Evolutionary conservation across 53 echinoderm and acorn worm genomes (phyloP), one percentile per base, ranked within the genome.

Genomic region (Astropecten irregularis): DNA sequence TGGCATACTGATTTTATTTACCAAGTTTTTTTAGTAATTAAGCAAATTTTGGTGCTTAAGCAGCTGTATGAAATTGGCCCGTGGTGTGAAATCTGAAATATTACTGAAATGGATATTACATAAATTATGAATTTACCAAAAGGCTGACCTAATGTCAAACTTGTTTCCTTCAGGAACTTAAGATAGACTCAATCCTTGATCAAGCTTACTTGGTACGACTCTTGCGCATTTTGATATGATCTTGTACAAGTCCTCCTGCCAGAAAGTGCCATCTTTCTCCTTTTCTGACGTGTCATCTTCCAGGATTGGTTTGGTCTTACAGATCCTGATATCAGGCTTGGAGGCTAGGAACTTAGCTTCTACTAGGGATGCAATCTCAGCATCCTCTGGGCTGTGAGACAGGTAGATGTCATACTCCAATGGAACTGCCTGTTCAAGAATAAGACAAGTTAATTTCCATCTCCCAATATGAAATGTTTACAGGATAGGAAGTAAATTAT

Each of bases 361-460:
- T 2, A 92, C 82, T n/a, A 20, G 15, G 4, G 58, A 68, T 34
- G 89, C 92, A 2, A 51, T 28, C 21, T 68, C 18, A 35, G 47
- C 46, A 53, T 92, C 92, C 53, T 82, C 46, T 46, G 47, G 30
- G 48, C 86, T 83, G 56, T 50, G 76, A 26, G 92, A 89, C 40
- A 92, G 61, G 77, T 92, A 92, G 46, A 89, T 86, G 83, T 92
- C 92, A 65, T 89, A 92, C 83, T 92, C 86, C 8, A 89, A 31
- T 10, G 83, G 74, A 19, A 89, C 84, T 3, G 50, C 84, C 89
- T 89, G 66, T n/a, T 57, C 15, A 27, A 42, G 11, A 8, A 42
- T 42, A 42, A n/a, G n/a, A n/a, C n/a, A n/a, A n/a, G n/a, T n/a
- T n/a, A n/a, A n/a, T n/a, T n/a, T n/a, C n/a, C n/a, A n/a, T n/a